Evolutionary conservation across 2,797 vertebrate genomes (phyloP).

Genomic region (Dromococcyx pavoninus): DNA sequence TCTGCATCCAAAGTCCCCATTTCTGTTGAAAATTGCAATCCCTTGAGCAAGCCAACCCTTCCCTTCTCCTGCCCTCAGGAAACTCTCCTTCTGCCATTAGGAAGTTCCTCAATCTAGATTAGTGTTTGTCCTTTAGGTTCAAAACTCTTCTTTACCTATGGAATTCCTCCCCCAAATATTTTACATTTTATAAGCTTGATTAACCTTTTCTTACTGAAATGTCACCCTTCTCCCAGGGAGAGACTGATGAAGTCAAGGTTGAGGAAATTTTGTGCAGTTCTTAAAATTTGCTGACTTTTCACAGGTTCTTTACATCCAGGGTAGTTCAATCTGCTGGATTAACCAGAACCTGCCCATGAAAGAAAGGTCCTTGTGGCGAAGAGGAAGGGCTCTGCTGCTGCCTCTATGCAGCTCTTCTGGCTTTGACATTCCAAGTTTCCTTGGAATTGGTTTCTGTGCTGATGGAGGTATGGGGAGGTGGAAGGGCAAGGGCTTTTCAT

Average conservation of each 20-base stretch:
- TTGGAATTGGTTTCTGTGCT: not conserved
- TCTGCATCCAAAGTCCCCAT: not conserved
- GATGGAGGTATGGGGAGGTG: not conserved
- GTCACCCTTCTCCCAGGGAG: rapidly evolving
- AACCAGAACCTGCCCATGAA: not conserved
- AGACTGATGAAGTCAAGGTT: not conserved
- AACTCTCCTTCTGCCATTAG: not conserved
- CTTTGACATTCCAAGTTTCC: rapidly evolving
- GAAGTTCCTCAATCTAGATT: not conserved
- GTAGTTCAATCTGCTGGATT: not conserved
- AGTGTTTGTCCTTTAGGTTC: not conserved
- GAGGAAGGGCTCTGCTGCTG: not conserved
- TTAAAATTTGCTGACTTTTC: not conserved
- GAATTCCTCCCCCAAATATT: not conserved
- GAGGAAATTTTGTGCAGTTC: not conserved
- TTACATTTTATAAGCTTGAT: not conserved
- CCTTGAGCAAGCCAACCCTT: too few species aligned
- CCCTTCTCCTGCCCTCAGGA: too few species aligned
- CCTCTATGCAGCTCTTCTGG: not conserved
- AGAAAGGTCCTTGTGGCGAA: not conserved
- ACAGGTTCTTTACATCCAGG: not conserved
- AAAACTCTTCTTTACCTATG: not conserved
- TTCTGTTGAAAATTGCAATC: not conserved
- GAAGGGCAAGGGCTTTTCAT: not conserved
- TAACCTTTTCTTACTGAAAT: not conserved